Percentiles rank a stretch among this genome's conserved stretches.
phyloP scores from a whole-genome alignment of 2,888 invertebrate species.

The Bombylius discolor region DNA sequence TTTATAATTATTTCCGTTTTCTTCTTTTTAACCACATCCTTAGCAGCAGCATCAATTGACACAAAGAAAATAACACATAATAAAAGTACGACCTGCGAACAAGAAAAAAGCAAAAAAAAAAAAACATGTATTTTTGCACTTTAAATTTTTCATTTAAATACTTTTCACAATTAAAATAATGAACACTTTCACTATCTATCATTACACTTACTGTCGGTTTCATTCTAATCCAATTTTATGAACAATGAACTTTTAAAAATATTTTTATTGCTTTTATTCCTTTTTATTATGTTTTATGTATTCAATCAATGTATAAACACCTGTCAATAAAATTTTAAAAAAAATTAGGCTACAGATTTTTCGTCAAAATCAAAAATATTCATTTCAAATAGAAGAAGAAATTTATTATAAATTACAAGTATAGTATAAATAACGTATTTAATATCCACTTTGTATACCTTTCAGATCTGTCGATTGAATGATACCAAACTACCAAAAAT shows the following conservation, averaged over 20 bases:
- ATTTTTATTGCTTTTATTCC: too few relatives aligned
- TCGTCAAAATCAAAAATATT: too few relatives aligned
- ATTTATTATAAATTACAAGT: too few relatives aligned
- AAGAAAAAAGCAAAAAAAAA: too few relatives aligned
- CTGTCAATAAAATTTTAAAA: too few relatives aligned
- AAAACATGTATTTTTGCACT: not conserved
- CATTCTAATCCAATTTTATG: slow-evolving; percentile 7
- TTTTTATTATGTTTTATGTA: too few relatives aligned
- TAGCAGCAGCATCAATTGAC: not conserved
- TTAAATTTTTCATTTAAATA: not conserved
- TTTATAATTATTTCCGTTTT: slow-evolving; percentile 5
- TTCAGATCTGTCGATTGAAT: slow-evolving; percentile 7
- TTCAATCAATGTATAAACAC: too few relatives aligned
- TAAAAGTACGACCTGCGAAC: slow-evolving; percentile 1
- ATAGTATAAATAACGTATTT: too few relatives aligned
- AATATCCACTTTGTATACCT: slow-evolving; percentile 3
- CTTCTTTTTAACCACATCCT: slow-evolving; percentile 7
- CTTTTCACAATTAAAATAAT: not conserved
- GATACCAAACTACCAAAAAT: slow-evolving; percentile 13
- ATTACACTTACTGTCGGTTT: slow-evolving; percentile 11
- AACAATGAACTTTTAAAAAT: too few relatives aligned
- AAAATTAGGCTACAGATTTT: too few relatives aligned
- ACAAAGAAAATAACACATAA: slow-evolving; percentile 1
- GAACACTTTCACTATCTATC: not conserved
- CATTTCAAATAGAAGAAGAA: too few relatives aligned